Base-by-base conservation (phyloP, 2,797 vertebrate species). In the Betta splendens region DNA sequence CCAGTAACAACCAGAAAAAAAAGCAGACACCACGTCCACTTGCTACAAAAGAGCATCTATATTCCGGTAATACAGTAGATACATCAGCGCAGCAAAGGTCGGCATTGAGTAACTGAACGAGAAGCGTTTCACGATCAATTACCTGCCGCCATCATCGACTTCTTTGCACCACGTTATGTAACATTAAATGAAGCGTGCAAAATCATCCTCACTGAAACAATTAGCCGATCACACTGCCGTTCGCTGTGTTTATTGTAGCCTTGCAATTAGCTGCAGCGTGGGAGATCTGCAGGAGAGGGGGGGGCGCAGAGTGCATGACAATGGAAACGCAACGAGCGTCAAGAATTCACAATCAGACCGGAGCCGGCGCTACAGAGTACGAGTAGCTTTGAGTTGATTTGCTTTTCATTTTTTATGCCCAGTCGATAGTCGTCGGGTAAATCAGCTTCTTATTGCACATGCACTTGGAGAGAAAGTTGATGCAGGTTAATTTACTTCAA, bases 171-270 rank as follows among this genome's bases (percentile, higher is more conserved):
- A 17, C 33, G 64, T 50, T 13, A 47, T 64, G 22, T 49, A 42
- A 53, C 22, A 48, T 9, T 42, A 45, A 44, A 48, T 50, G 9
- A 52, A 23, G 39, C 43, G 47, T 50, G 29, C 52, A 66, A 68
- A 71, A 42, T 47, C 25, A 57, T 71, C 54, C 22, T 65, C 66
- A 57, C 36, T 59, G 37, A 53, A 71, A 61, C 53, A 64, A 64
- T 77, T 73, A 74, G 47, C 13, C 31, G 42, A 68, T 80, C 56
- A 26, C 42, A 57, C 33, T 16, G 26, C 64, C 35, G 64, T 40
- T 66, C 62, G 51, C 33, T 64, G 29, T 31, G 29, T 21, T 36
- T 38, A 59, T 59, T 22, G 57, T n/a, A 43, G 31, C 36, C 18
- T 12, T 2, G 1, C 33, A 51, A 31, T 58, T 42, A 59, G 54